A percentile compares a stretch with the other conserved stretches of the same genome.
phyloP scores from a whole-genome alignment of 2,888 invertebrate genomes.

The Steinernema hermaphroditum region DNA sequence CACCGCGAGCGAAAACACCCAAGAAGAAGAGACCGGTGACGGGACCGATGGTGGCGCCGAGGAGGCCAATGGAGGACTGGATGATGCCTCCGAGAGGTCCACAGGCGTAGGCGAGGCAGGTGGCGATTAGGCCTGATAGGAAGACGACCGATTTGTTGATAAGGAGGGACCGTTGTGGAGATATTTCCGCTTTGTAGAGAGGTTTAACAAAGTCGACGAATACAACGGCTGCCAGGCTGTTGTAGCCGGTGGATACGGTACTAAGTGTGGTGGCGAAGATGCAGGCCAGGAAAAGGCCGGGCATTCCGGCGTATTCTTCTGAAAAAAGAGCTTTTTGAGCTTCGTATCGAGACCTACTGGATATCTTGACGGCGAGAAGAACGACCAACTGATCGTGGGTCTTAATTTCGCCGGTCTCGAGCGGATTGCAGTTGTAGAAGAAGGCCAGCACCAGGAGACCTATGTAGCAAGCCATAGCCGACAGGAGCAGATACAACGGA shows the following conservation, averaged over 20 bases:
- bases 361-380: slow-evolving; percentile 50
- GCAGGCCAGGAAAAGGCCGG: slow-evolving; percentile 57
- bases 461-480: slow-evolving; percentile 50
- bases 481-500: slow-evolving; percentile 49
- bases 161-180: not conserved
- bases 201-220: slow-evolving; percentile 58
- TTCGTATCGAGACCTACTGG: slow-evolving; percentile 37
- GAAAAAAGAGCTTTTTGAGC: not conserved
- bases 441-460: slow-evolving; percentile 55
- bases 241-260: slow-evolving; percentile 57
- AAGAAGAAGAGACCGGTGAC: slow-evolving; percentile 57
- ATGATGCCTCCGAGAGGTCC: slow-evolving; percentile 55
- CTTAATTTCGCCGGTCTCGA: slow-evolving; percentile 48
- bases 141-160: slow-evolving; percentile 25
- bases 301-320: slow-evolving; percentile 44
- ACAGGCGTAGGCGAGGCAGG: slow-evolving; percentile 49
- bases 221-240: slow-evolving; percentile 55
- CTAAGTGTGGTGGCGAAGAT: slow-evolving; percentile 56
- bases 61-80: slow-evolving; percentile 37
- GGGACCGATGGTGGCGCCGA: slow-evolving; percentile 56
- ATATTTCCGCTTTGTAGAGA: slow-evolving; percentile 31
- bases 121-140: slow-evolving; percentile 45
- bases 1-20: slow-evolving; percentile 42
- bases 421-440: slow-evolving; percentile 55
- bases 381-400: slow-evolving; percentile 54